These are phyloP conservation scores for Ypsolopha scabrella DNA, from an alignment of 2,888 invertebrate species.

Conservation along the genomic window DNA sequence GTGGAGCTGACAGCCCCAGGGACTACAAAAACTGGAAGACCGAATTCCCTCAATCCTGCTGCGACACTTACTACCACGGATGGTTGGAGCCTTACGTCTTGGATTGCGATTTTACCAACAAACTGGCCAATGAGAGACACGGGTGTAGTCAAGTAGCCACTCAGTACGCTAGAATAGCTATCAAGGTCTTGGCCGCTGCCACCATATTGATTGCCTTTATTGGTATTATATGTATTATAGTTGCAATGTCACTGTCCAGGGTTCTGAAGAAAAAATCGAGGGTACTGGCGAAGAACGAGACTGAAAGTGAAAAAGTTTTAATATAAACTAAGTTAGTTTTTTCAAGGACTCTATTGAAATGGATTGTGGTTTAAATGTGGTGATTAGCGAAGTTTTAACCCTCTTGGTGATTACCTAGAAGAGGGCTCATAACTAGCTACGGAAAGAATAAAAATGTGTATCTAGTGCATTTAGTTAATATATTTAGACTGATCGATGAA, in stretches of 20 bases:
- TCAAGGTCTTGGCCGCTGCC: slow-evolving; percentile 36
- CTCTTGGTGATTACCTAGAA: no score
- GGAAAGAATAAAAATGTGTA: no score
- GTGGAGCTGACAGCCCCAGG: slow-evolving; percentile 48
- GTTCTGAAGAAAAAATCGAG: slow-evolving; percentile 28
- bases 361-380: no score
- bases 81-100: slow-evolving; percentile 40
- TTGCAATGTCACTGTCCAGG: slow-evolving; percentile 30
- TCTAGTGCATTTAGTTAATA: no score
- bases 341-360: no score
- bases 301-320: slow-evolving; percentile 53
- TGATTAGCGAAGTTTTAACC: no score
- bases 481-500: no score
- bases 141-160: slow-evolving; percentile 48
- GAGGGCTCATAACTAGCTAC: no score
- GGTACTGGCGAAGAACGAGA: slow-evolving; percentile 26
- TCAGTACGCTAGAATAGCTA: slow-evolving; percentile 42
- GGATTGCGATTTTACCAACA: slow-evolving; percentile 52
- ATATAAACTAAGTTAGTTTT: neutral
- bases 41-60: slow-evolving; percentile 52
- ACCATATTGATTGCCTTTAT: slow-evolving; percentile 40
- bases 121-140: slow-evolving; percentile 51
- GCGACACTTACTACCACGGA: slow-evolving; percentile 49
- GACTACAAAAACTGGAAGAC: slow-evolving; percentile 51
- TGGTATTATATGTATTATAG: slow-evolving; percentile 30